phyloP scores from a whole-genome alignment of 2,113 vertebrate genomes.

The Eonycteris spelaea region DNA sequence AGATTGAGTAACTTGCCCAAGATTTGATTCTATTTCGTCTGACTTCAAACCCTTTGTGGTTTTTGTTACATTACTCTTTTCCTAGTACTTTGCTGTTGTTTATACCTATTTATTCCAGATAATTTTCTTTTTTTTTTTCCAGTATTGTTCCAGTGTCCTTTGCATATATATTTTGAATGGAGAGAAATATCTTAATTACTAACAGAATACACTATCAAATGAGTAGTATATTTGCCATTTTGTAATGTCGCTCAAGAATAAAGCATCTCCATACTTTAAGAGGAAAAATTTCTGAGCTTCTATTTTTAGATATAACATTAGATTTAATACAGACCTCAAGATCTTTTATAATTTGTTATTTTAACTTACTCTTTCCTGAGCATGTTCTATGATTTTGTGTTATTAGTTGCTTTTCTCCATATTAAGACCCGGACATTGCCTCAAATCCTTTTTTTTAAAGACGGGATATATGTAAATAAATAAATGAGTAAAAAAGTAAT shows the following conservation, averaged over 20 bases:
- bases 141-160: neutral
- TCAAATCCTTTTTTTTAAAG: neutral
- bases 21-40: neutral
- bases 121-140: neutral
- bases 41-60: neutral
- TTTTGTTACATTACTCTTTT: neutral
- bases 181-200: slow-evolving; percentile 14
- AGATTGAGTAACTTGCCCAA: neutral
- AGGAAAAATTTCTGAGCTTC: neutral
- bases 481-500: slow-evolving; percentile 42
- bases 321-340: neutral
- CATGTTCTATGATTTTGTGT: neutral
- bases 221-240: neutral
- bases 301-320: slow-evolving; percentile 14
- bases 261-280: neutral
- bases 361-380: slow-evolving; percentile 11
- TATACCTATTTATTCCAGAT: neutral
- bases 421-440: neutral
- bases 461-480: neutral
- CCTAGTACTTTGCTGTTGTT: neutral
- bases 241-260: neutral
- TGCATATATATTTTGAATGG: neutral
- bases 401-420: slow-evolving; percentile 9
- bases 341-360: slow-evolving; percentile 21
- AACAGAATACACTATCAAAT: neutral